Evolutionary conservation across 2,888 invertebrate genomes (phyloP), one percentile per base, ranked within the genome.

Genomic region (Plusia festucae): DNA sequence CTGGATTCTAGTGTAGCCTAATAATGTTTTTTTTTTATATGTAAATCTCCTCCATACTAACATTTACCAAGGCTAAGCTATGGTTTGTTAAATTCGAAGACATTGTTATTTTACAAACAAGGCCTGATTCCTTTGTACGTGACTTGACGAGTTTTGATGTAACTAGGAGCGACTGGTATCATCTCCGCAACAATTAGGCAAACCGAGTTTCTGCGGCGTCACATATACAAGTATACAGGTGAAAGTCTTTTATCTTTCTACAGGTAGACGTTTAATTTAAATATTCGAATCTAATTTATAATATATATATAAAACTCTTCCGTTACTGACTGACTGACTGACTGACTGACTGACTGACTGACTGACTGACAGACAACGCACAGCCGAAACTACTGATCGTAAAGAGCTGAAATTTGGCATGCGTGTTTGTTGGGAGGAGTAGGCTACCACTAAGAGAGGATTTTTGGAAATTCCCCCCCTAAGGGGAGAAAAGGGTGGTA

Each of bases 41-140:
- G 68, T 72, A 60, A 60, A 63, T 76, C 56, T 46, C 44, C 44
- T 72, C 55, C 53, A 66, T 72, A 57, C 72, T 53, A 53, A 27
- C 20, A 65, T 60, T 70, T 70, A 44, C 52, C 34, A 52, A 46
- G 57, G 20, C 49, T 30, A 60, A 46, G 13, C 13, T 16, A n/a
- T 5, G n/a, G 24, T 57, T 58, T 52, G 24, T 40, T 40, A 53
- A 32, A 32, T 34, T 49, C 20, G 11, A 49, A 49, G 46, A 49
- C 18, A 18, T 11, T 20, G 46, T 49, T 20, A 13, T 18, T 49
- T 49, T 49, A 3, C 16, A 49, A 49, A 49, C 20, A 49, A 18
- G 20, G 11, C 46, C 20, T 11, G 11, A 49, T 49, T 49, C 46
- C 54, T 34, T 34, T 30, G 16, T 53, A 60, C 16, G 24, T 40